Base-by-base conservation (phyloP, 2,113 vertebrate species). In the Daphoenositta chrysoptera region DNA sequence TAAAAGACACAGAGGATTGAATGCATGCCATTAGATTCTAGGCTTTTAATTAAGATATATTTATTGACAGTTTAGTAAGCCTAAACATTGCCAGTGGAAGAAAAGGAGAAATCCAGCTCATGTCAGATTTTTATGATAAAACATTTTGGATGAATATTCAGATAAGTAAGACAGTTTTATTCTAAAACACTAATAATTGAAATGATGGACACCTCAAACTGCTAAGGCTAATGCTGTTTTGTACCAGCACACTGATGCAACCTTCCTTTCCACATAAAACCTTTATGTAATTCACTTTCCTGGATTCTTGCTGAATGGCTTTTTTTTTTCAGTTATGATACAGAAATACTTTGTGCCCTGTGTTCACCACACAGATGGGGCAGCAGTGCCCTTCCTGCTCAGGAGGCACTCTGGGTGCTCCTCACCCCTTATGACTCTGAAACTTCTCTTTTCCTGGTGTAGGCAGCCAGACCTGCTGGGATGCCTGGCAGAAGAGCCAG, bases 1-100 rank as follows among this genome's bases (percentile, higher is more conserved):
- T 6, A 78, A 73, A 69, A 69, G 37, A 56, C 8, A 40, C 0
- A 0, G 20, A 39, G 2, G 10, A 10, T 70, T 87, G 14, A 70
- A n/a, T 56, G 39, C 4, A 27, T 27, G 20, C 19, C 6, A 8
- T 61, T 65, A 15, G 14, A 56, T 12, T 60, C 69, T 16, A 60
- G 26, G 15, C 5, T 93, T 88, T 93, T 48, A 21, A 48, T 35
- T 78, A 45, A 61, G 13, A n/a, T 30, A 15, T 6, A 42, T 47
- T 22, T 57, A 12, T 24, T 22, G 42, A 27, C 66, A 48, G 13
- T 73, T 66, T 66, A 48, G 13, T 61, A 70, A 75, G 19, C 31
- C 28, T 75, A 53, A 78, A n/a, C 31, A 10, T 11, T 30, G 30
- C 30, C 7, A 73, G 18, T 24, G 26, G 37, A 85, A 17, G 15